Base-by-base conservation (phyloP, 2,113 vertebrate species). In the Psittacus erithacus region DNA sequence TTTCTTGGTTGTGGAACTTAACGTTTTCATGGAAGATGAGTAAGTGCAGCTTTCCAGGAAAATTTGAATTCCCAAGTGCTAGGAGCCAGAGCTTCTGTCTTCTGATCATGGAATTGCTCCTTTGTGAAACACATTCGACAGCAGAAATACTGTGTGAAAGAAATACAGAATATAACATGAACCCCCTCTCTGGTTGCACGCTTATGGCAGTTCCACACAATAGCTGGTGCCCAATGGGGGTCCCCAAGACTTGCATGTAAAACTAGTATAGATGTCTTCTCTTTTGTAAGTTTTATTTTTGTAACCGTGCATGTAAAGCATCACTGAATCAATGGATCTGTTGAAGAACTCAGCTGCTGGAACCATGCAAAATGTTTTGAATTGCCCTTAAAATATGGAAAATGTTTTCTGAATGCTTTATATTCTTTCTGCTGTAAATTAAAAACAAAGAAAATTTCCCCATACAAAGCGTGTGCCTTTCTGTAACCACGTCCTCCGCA, bases 401-500 rank as follows among this genome's bases (percentile, higher is more conserved):
- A 98, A 99, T 99, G 99, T 99, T 99, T 99, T 99, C 99, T 99
- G 99, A 99, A 99, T 99, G 99, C 99, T 99, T 99, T 99, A 99
- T 99, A 99, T 99, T 99, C 99, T 99, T 99, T 99, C 99, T 99
- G 99, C 99, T 99, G 99, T 99, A 99, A 99, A 99, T 99, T 99
- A 99, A 99, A 99, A 99, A 99, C 98, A 97, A 99, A 99, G 98
- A 99, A 99, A 99, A 98, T 98, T 98, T 98, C 98, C 98, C 98
- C 98, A 97, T 97, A 97, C 82, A 88, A 96, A 79, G 97, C 46
- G 94, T 97, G 65, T 7, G 65, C 95, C 88, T 97, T 96, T 92
- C 94, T 96, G 96, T 95, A 62, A 94, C 86, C 55, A n/a, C 9
- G 0, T 64, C 69, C 73, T 25, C 52, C 62, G 53, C 43, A 28